Conservation (phyloP, 1,140 invertebrate species). For the Tetramorium alpestre region DNA sequence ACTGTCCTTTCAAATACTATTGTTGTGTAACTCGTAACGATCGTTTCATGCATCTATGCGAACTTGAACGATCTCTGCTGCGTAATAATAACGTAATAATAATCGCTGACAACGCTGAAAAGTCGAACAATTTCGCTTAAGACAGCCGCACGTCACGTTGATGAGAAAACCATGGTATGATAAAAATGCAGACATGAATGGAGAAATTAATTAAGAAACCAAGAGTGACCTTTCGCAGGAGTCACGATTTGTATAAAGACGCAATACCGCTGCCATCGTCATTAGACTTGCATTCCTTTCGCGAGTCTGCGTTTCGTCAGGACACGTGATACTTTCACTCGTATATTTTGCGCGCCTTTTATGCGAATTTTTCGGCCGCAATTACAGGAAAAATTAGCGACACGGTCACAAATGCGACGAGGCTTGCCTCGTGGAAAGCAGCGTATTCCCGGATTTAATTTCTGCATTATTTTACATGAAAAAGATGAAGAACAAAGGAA, state of each 20-base stretch:
- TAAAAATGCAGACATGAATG: constrained; percentile 49
- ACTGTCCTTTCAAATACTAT: neutral
- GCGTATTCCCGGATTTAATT: constrained; percentile 10
- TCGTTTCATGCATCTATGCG: neutral
- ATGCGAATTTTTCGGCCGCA: constrained; percentile 21
- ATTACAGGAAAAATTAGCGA: neutral
- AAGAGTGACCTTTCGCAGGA: constrained; percentile 56
- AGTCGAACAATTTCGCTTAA: neutral
- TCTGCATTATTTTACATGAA: neutral
- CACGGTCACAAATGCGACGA: neutral
- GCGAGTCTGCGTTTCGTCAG: neutral
- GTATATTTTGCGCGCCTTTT: neutral
- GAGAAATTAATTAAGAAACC: constrained; percentile 49
- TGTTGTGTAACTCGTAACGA: neutral
- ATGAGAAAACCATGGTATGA: constrained; percentile 12
- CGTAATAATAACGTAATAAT: neutral
- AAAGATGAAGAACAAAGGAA: neutral
- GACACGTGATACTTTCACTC: constrained; percentile 42
- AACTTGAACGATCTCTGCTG: neutral
- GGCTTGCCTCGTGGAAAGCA: neutral
- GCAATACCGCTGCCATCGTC: neutral
- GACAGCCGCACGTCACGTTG: neutral
- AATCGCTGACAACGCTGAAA: neutral
- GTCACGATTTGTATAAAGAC: constrained; percentile 31
- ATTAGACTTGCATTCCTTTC: constrained; percentile 32